phyloP scores from a whole-genome alignment of 1,140 invertebrate species.

The Plectrocnemia conspersa region DNA sequence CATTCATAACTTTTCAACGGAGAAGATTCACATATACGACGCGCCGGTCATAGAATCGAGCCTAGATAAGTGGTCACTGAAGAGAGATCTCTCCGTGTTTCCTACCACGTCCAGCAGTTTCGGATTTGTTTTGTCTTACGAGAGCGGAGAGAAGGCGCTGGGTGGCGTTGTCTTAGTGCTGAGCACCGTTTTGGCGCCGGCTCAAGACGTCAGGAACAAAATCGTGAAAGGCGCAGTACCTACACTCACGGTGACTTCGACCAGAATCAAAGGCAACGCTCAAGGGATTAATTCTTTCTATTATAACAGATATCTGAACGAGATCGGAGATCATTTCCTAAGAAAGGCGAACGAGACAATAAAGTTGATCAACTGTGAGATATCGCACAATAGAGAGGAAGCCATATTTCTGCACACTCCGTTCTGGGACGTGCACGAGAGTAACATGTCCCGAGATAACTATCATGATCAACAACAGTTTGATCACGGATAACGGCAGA shows the following conservation, averaged over 20 bases:
- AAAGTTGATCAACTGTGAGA: conserved; percentile 70
- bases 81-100: conserved; percentile 78
- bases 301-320: conserved; percentile 84
- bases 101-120: conserved; percentile 82
- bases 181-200: conserved; percentile 66
- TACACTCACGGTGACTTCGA: conserved; percentile 63
- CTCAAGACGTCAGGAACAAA: conserved; percentile 63
- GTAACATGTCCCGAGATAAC: conserved; percentile 80
- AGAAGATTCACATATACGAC: conserved; percentile 74
- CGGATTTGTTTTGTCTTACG: conserved; percentile 75
- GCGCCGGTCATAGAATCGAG: conserved; percentile 58
- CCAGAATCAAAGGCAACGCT: conserved; percentile 74
- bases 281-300: conserved; percentile 79
- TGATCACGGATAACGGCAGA: conserved; percentile 78
- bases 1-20: conserved; percentile 79
- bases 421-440: conserved; percentile 74
- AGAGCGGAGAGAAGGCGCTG: conserved; percentile 69
- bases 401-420: conserved; percentile 79
- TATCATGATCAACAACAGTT: conserved; percentile 77
- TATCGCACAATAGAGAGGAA: conserved; percentile 73
- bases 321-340: conserved; percentile 77
- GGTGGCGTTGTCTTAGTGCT: conserved; percentile 80
- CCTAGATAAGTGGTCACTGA: conserved; percentile 69
- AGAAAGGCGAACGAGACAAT: conserved; percentile 85
- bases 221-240: conserved; percentile 73